Base-by-base conservation (phyloP, 2,888 invertebrate species). In the Ectobius pallidus region DNA sequence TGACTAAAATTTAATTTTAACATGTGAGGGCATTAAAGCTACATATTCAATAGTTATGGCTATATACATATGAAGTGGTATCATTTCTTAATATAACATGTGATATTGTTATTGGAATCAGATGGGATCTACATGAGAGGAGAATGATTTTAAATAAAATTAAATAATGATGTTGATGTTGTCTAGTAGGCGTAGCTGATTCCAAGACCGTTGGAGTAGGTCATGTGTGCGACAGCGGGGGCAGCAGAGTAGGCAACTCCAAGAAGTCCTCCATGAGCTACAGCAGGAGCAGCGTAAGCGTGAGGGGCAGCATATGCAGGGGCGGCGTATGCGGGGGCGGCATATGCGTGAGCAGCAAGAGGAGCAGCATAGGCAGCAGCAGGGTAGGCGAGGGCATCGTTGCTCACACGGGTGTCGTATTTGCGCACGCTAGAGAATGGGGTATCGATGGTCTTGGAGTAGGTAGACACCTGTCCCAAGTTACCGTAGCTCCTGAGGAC, bases 381-480 rank as follows among this genome's bases (percentile, higher is more conserved):
- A 69, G 67, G 72, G 73, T 74, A 73, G 69, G 71, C 71, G 63
- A 70, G 30, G 49, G 70, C 74, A 70, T 77, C 76, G 69, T 77
- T 77, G 71, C 75, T 77, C 22, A 91, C 88, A 20, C 91, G 87
- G 32, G 91, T 87, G 79, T 91, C 90, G 25, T 89, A 84, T 80
- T 91, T 91, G 79, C 89, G 88, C 55, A 90, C 90, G 80, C 89
- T 90, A 65, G 90, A 91, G 85, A 87, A 91, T 9, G 92, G 91
- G 1, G 91, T 91, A 81, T 90, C 89, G 78, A 91, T 87, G 74
- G 89, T 87, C 81, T 91, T 92, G 20, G 88, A 86, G 82, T 89
- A 89, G 63, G 90, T 90, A 18, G 91, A 90, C 73, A 90, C 85
- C 75, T 83, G 82, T 75, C 90, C 91, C 76, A 91, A 84, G 81